A percentile compares a stretch with the other conserved stretches of the same genome.
Conservation (phyloP, 2,113 vertebrate genomes). For the Tachuris rubrigastra region DNA sequence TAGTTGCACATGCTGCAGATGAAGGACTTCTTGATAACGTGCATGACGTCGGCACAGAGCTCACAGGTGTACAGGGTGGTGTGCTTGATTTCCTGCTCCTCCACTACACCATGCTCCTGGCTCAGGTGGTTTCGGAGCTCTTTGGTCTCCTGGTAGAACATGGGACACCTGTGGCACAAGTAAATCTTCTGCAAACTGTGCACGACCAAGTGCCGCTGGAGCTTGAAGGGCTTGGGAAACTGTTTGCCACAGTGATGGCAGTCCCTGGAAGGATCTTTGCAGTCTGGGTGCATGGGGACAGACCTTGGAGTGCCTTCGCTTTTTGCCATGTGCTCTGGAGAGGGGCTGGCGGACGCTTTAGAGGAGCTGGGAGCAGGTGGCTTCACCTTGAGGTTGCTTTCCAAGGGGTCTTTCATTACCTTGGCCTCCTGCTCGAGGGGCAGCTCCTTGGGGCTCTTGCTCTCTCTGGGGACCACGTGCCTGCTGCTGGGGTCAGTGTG, state of each 20-base stretch:
- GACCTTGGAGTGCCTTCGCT: constrained; percentile 74
- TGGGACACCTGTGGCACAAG: constrained; percentile 90
- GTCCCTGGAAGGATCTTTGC: constrained; percentile 95
- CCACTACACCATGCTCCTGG: constrained; percentile 78
- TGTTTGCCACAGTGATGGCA: constrained; percentile 98
- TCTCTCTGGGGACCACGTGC: constrained; percentile 41
- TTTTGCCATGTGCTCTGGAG: constrained; percentile 73
- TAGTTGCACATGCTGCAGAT: constrained; percentile 98
- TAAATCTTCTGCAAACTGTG: constrained; percentile 96
- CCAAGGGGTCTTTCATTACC: constrained; percentile 28
- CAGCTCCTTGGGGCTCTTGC: constrained; percentile 54
- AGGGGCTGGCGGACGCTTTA: constrained; percentile 9
- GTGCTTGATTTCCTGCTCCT: constrained; percentile 88
- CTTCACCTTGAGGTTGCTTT: constrained; percentile 66
- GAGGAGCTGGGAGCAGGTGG: background rate
- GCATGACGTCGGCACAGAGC: constrained; percentile 95
- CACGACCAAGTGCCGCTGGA: constrained; percentile 95
- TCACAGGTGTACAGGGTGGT: constrained; percentile 93
- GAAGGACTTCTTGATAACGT: constrained; percentile 95
- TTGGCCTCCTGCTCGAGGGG: constrained; percentile 42
- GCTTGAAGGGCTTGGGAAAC: constrained; percentile 98
- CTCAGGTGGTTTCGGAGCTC: constrained; percentile 88
- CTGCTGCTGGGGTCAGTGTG: constrained; percentile 65
- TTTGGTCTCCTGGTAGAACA: constrained; percentile 86
- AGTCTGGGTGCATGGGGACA: constrained; percentile 86